Evolutionary conservation across 2,888 invertebrate species (phyloP), one percentile per base, ranked within the genome.

Genomic region (Mesorhabditis spiculigera): DNA sequence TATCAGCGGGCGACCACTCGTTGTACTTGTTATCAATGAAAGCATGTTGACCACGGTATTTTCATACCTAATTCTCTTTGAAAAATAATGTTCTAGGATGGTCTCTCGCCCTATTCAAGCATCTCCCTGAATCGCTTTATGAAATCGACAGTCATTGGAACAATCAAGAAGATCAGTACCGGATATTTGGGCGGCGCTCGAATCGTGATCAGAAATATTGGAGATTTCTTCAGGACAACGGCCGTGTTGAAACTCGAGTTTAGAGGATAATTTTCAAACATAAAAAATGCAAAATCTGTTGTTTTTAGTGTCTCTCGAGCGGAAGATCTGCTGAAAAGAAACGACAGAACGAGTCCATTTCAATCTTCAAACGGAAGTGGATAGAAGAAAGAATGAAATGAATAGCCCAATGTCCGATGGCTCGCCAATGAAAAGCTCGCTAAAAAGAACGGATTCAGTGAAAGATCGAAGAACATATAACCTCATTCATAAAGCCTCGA

Each of bases 111-210:
- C 62, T 77, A 78, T 63, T 78, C 79, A 1, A 77, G 73, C 62
- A 76, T 80, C 28, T 76, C 78, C 44, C 71, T 79, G 63, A 81
- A 79, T 70, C 75, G 78, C 50, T 74, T 75, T 66, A 81, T 81
- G 79, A 79, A 78, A 65, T 73, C 77, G 0, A 81, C 84, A 3
- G 93, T 98, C 91, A 92, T 96, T 80, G 94, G 95, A 4, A 97
- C 97, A 2, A 93, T 98, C 91, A 94, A 95, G 86, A 98, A 98
- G 88, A 89, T 98, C 4, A 95, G 95, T 87, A 95, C 95, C 73
- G 98, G 98, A 8, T 98, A 98, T 86, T 94, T 97, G 68, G 95
- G 95, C 86, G 98, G 97, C n/a, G 96, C 97, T 0, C 82, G 84
- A 69, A 96, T 98, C 0, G 93, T 95, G 71, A 88, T 98, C 72